phyloP scores from a whole-genome alignment of 2,113 vertebrate genomes.

The Aptenodytes patagonicus region DNA sequence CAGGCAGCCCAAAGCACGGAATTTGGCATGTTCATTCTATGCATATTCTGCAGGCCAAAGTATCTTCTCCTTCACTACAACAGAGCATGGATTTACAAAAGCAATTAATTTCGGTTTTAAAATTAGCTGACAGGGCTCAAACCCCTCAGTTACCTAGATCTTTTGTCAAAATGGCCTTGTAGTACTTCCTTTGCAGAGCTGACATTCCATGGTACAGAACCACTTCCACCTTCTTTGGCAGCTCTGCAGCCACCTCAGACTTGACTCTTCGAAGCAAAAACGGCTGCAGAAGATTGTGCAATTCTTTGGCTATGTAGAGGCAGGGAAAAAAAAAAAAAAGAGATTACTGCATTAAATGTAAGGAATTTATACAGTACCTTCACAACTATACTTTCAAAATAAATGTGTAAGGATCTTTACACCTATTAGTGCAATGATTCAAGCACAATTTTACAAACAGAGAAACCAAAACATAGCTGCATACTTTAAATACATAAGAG shows the following conservation, averaged over 20 bases:
- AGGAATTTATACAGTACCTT: background rate
- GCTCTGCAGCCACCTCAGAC: constrained; percentile 83
- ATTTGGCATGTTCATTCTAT: background rate
- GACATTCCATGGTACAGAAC: constrained; percentile 93
- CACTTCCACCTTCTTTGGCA: constrained; percentile 88
- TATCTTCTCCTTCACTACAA: background rate
- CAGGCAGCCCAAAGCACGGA: background rate
- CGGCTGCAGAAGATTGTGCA: constrained; percentile 84
- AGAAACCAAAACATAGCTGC: background rate
- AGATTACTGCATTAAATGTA: background rate
- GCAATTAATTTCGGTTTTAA: background rate
- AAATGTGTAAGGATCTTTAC: background rate
- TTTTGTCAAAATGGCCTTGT: constrained; percentile 88
- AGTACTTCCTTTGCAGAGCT: constrained; percentile 87
- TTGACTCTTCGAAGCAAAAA: constrained; percentile 93
- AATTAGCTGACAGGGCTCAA: background rate
- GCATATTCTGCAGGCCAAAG: background rate
- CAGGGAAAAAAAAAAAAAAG: background rate
- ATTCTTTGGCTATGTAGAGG: constrained; percentile 75
- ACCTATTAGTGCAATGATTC: background rate
- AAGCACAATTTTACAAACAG: background rate
- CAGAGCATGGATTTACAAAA: background rate
- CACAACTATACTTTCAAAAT: background rate
- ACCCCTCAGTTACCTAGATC: constrained; percentile 78
- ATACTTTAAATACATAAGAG: background rate